Percentiles rank a stretch among this genome's conserved stretches.
Conservation (phyloP, 2,113 vertebrate species). For the Ceuthmochares aereus region DNA sequence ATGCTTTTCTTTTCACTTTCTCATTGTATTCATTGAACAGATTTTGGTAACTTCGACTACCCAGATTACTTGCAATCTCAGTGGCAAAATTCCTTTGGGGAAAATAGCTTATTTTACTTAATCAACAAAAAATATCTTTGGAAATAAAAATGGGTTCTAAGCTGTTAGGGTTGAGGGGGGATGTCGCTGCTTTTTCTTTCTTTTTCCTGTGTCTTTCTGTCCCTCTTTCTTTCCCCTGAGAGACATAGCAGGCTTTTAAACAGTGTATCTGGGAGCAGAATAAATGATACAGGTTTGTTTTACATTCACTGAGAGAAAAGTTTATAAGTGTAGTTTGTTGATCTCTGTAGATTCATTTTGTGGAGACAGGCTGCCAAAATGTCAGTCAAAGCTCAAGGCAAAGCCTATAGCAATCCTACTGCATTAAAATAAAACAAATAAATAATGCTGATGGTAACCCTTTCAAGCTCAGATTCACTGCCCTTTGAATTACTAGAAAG, state of each 20-base stretch:
- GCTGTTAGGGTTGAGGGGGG: neutral
- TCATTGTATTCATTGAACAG: neutral
- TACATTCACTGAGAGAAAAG: neutral
- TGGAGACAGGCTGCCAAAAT: neutral
- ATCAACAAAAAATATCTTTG: neutral
- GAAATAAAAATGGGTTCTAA: neutral
- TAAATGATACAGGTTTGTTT: neutral
- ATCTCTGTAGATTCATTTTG: neutral
- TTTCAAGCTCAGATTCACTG: neutral
- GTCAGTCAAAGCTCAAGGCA: conserved; percentile 16
- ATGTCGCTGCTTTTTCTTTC: neutral
- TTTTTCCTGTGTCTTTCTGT: neutral
- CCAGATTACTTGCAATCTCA: neutral
- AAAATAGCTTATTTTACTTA: neutral
- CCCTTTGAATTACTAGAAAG: neutral
- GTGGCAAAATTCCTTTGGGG: neutral
- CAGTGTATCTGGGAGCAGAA: neutral
- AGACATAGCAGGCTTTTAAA: neutral
- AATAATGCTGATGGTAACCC: neutral
- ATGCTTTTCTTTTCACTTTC: neutral
- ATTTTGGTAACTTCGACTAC: neutral
- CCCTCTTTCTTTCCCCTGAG: neutral
- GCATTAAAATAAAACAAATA: neutral
- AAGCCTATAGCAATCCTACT: neutral
- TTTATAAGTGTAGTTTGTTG: neutral